Percentiles rank a stretch among this genome's conserved stretches.
phyloP scores from a whole-genome alignment of 1,140 invertebrate genomes.

The Apolygus lucorum region DNA sequence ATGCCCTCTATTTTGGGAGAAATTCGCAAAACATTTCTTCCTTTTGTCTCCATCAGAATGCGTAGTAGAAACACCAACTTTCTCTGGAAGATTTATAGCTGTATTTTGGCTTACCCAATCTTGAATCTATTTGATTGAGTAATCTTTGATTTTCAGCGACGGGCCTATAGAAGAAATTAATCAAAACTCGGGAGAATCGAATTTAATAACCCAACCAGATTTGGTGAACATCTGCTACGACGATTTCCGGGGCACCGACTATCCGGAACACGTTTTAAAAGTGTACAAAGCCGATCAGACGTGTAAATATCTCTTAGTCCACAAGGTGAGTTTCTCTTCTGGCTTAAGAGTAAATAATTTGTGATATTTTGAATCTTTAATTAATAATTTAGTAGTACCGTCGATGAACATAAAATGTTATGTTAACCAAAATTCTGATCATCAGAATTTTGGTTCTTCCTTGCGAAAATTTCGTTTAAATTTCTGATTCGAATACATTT shows the following conservation, averaged over 20 bases:
- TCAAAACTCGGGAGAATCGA: constrained; percentile 21
- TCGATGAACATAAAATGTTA: neutral
- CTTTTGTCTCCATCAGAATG: too few relatives aligned
- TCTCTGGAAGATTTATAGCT: too few relatives aligned
- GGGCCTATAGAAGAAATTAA: constrained; percentile 22
- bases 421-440: neutral
- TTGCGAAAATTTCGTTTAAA: neutral
- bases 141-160: constrained; percentile 18
- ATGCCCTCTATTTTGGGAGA: too few relatives aligned
- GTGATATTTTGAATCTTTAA: neutral
- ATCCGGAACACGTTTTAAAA: constrained; percentile 95
- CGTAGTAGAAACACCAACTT: too few relatives aligned
- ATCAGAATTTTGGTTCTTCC: neutral
- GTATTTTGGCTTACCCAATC: neutral
- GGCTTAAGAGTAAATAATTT: neutral
- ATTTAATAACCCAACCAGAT: constrained; percentile 56
- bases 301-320: constrained; percentile 93
- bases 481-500: too few relatives aligned
- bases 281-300: constrained; percentile 94
- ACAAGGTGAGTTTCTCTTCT: constrained; percentile 58
- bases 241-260: constrained; percentile 65
- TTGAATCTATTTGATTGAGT: neutral
- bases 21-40: too few relatives aligned
- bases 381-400: neutral
- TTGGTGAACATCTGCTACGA: constrained; percentile 71